A percentile compares a stretch with the other conserved stretches of the same genome.
Conservation (phyloP, 2,113 vertebrate species). For the Caracal caracal region DNA sequence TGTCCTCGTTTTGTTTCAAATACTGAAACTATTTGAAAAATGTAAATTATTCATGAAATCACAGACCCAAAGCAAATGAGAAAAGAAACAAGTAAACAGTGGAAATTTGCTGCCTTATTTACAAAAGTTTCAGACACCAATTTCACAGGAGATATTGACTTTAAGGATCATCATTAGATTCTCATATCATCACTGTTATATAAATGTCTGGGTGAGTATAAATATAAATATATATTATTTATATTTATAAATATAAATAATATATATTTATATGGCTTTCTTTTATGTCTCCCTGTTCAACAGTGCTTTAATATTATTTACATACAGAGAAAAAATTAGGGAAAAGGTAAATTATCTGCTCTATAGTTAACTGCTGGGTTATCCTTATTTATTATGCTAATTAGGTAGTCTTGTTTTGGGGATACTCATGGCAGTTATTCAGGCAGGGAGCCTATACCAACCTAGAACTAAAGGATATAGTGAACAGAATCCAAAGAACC, state of each 20-base stretch:
- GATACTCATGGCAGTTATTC: neutral
- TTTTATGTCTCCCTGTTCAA: neutral
- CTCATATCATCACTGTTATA: neutral
- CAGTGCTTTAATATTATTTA: neutral
- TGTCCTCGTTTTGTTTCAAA: neutral
- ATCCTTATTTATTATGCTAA: neutral
- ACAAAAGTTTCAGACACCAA: neutral
- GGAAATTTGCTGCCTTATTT: neutral
- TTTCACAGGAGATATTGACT: neutral
- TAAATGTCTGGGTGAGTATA: neutral
- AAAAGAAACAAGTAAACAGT: neutral
- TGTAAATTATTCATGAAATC: constrained; percentile 15
- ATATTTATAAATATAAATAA: no score
- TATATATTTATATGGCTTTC: neutral
- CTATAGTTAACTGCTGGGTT: neutral
- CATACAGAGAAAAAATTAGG: neutral
- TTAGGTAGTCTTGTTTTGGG: neutral
- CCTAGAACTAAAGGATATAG: neutral
- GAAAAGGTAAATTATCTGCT: neutral
- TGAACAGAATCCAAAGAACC: neutral
- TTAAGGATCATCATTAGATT: constrained; percentile 4
- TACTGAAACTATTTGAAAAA: neutral
- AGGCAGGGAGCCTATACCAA: neutral
- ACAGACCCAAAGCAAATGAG: neutral
- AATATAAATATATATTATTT: no score